These are phyloP conservation scores for Conistra vaccinii DNA, from an alignment of 2,888 invertebrate genomes.

Conservation along the genomic window DNA sequence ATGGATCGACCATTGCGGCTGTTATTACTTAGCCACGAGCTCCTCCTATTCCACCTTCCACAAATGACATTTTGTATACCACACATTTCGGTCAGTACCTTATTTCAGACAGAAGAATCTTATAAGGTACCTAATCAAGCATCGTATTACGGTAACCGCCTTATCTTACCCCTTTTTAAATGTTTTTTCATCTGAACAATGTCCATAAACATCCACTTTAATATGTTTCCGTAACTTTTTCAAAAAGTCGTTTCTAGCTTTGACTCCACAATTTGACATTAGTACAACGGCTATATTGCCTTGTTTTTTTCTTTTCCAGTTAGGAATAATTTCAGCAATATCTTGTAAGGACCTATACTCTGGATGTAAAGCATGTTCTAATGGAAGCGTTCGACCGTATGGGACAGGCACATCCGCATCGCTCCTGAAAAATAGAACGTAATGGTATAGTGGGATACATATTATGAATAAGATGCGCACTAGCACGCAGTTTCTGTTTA, in stretches of 20 bases:
- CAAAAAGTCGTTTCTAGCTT: slow-evolving; percentile 89
- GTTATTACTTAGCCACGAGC: no score
- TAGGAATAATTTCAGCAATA: slow-evolving; percentile 73
- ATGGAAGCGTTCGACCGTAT: slow-evolving; percentile 90
- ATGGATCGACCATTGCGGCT: no score
- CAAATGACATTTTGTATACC: no score
- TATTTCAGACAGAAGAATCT: not conserved
- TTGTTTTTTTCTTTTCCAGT: slow-evolving; percentile 84
- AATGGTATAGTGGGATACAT: not conserved
- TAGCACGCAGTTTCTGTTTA: not conserved
- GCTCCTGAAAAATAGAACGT: slow-evolving; percentile 83
- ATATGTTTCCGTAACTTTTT: slow-evolving; percentile 91
- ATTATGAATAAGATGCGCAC: not conserved
- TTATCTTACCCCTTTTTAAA: slow-evolving; percentile 50
- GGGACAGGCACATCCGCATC: slow-evolving; percentile 92
- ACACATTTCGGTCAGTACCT: no score
- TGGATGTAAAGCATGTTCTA: slow-evolving; percentile 60
- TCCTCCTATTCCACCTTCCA: no score
- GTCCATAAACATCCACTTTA: slow-evolving; percentile 90
- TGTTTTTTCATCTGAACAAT: slow-evolving; percentile 83
- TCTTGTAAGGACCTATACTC: slow-evolving; percentile 32
- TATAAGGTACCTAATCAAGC: not conserved
- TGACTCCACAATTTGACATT: slow-evolving; percentile 90
- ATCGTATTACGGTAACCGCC: not conserved
- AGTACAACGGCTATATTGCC: slow-evolving; percentile 89